phyloP scores from a whole-genome alignment of 2,797 vertebrate species.

The Pangasius sanitwongsei region DNA sequence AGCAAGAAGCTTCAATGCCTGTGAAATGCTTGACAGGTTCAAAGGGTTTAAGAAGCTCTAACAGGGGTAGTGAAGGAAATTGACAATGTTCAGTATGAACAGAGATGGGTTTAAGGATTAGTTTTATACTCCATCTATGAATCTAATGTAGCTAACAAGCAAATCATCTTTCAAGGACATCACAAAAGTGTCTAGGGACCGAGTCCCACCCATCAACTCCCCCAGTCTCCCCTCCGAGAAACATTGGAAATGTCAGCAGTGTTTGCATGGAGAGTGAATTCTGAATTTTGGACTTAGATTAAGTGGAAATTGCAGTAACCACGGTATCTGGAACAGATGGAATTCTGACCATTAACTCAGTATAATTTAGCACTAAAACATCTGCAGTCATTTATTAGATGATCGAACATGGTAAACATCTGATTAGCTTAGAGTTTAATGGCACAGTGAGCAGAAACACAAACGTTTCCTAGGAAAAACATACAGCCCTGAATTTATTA shows the following conservation, averaged over 20 bases:
- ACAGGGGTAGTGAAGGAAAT: background rate
- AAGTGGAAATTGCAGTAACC: background rate
- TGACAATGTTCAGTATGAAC: too few species aligned
- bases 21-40: background rate
- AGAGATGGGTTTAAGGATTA: background rate
- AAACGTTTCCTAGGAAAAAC: background rate
- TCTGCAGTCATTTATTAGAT: background rate
- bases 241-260: background rate
- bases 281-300: background rate
- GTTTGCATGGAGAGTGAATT: background rate
- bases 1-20: background rate
- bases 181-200: background rate
- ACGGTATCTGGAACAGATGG: background rate
- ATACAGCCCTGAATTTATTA: background rate
- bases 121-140: background rate
- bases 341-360: slow-evolving; percentile 1
- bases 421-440: background rate
- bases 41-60: background rate
- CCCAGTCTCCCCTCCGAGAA: background rate
- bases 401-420: background rate
- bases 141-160: background rate
- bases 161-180: background rate
- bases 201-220: background rate
- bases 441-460: background rate
- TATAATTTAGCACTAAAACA: background rate